Percentiles rank a stretch among this genome's conserved stretches.
Conservation (phyloP, 2,888 invertebrate species). For the Amiota communis region DNA sequence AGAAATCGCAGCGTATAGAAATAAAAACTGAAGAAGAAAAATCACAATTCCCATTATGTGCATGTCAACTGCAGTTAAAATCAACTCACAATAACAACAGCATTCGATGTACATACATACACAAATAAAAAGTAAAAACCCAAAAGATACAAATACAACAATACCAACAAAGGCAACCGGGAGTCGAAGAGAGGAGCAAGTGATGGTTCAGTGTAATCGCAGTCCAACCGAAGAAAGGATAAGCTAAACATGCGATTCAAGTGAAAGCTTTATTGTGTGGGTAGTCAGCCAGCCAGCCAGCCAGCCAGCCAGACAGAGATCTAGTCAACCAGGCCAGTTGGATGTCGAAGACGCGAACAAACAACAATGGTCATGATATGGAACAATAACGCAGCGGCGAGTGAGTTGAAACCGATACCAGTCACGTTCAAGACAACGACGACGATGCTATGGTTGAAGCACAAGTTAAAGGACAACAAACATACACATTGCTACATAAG, state of each 20-base stretch:
- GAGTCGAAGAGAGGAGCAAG: not conserved
- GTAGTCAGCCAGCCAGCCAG: conserved; percentile 3
- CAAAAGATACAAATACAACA: conserved; percentile 29
- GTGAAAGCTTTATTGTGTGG: conserved; percentile 15
- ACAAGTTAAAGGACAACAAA: conserved; percentile 34
- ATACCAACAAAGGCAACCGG: not conserved
- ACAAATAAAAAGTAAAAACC: conserved; percentile 47
- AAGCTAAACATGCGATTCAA: conserved; percentile 41
- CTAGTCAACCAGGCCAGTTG: too few relatives aligned
- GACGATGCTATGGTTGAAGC: conserved; percentile 56
- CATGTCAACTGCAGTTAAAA: conserved; percentile 68
- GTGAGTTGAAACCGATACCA: conserved; percentile 58
- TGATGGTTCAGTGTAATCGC: not conserved
- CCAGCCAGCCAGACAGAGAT: not conserved
- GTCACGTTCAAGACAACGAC: conserved; percentile 63
- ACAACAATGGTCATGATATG: not conserved
- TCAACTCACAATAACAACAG: conserved; percentile 47
- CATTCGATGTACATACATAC: not conserved
- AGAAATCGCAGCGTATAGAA: conserved; percentile 8
- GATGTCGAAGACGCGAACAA: too few relatives aligned
- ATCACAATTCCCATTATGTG: conserved; percentile 67
- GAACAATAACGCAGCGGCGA: conserved; percentile 47
- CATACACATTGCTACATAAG: conserved; percentile 19
- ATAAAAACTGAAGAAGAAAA: conserved; percentile 50
- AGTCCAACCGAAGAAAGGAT: conserved; percentile 48